Conservation (phyloP, 2,797 vertebrate genomes). For the Lepilemur septentrionalis region DNA sequence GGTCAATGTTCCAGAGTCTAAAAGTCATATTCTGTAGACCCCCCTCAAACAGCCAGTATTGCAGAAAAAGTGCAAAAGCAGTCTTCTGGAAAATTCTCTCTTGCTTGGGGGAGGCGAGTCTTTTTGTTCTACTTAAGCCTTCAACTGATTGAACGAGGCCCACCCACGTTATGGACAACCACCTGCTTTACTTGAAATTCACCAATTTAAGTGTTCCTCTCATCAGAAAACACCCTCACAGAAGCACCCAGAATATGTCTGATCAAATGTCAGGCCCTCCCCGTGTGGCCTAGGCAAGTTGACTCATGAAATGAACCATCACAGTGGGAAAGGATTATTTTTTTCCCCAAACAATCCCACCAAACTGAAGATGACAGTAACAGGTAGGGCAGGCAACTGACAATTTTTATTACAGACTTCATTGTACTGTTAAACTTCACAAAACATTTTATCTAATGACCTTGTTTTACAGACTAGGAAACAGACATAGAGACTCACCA, state of each 20-base stretch:
- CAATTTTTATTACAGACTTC: no score
- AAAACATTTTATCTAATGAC: neutral
- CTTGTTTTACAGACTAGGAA: no score
- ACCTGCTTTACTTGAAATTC: neutral
- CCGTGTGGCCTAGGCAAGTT: no score
- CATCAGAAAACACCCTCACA: neutral
- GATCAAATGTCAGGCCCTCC: neutral
- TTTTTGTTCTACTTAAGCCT: neutral
- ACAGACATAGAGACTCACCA: neutral
- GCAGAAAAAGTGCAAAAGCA: no score
- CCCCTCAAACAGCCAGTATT: no score
- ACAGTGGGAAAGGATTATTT: neutral
- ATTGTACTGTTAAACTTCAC: neutral
- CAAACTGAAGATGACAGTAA: neutral
- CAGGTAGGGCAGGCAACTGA: fast-evolving
- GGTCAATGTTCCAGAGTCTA: no score
- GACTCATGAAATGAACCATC: neutral
- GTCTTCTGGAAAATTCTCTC: no score
- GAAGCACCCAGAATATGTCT: neutral
- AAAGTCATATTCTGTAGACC: no score
- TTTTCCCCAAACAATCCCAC: neutral
- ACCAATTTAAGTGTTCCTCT: neutral
- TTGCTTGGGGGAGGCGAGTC: no score
- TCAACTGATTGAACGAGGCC: neutral
- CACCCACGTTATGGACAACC: neutral